Percentiles rank a stretch among this genome's conserved stretches.
Conservation (phyloP, 2,113 vertebrate species). For the Mugil cephalus region DNA sequence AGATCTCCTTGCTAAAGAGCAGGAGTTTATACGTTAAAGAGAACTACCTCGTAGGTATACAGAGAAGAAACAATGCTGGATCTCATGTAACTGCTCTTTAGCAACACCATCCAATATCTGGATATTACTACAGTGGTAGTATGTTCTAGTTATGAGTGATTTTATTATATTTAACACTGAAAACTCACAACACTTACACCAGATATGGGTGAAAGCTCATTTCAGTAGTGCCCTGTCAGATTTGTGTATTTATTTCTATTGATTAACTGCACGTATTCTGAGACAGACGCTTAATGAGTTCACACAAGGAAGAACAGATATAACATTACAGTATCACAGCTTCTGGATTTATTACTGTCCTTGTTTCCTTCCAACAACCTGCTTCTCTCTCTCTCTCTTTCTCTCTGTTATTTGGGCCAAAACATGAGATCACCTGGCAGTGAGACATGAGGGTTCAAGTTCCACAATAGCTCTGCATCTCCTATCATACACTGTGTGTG, state of each 20-base stretch:
- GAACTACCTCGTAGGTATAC: too few species aligned
- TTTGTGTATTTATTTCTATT: neutral
- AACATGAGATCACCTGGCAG: conserved; percentile 81
- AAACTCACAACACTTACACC: neutral
- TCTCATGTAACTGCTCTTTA: too few species aligned
- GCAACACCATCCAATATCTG: too few species aligned
- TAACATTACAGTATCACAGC: conserved; percentile 37
- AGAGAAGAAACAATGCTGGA: too few species aligned
- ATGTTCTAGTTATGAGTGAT: too few species aligned
- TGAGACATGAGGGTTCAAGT: conserved; percentile 81
- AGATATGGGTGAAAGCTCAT: too few species aligned
- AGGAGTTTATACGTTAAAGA: too few species aligned
- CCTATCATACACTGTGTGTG: conserved; percentile 38
- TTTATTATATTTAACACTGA: neutral
- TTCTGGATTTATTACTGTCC: conserved; percentile 34
- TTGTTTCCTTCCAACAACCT: conserved; percentile 5
- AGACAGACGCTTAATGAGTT: neutral
- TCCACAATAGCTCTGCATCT: conserved; percentile 81
- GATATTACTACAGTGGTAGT: too few species aligned
- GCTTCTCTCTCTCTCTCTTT: neutral
- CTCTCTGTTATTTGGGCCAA: conserved; percentile 55
- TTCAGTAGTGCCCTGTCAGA: too few species aligned
- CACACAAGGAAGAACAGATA: neutral
- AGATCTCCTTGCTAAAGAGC: too few species aligned
- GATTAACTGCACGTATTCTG: conserved; percentile 1